Evolutionary conservation across 2,888 invertebrate species (phyloP), one percentile per base, ranked within the genome.

Genomic region (Galerucella nymphaeae): DNA sequence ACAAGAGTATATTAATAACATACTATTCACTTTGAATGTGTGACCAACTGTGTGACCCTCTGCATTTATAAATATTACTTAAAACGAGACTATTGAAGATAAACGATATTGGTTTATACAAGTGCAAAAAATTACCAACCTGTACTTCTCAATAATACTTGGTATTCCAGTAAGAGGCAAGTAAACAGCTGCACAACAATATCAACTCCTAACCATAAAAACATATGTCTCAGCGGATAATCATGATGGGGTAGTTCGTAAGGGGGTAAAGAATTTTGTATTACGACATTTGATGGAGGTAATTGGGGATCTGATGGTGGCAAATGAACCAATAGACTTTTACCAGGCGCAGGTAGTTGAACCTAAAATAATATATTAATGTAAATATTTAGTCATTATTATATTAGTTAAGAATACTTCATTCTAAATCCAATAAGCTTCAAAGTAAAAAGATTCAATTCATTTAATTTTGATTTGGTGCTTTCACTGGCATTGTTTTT

Each of bases 151-250:
- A 99, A 89, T 57, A 99, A 90, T 75, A 99, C 94, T 89, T 99
- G 99, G 87, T 98, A 97, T 88, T 99, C 99, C 42, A 99, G 88
- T 38, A 99, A 89, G 65, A 98, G 94, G 88, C 98, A 97, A 55
- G 97, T 96, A 85, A 98, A 96, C 63, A 99, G 89, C 84, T 96
- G 95, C 76, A 99, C 91, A 67, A 98, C 93, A 85, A 94, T 94
- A 83, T 99, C 98, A 5, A 97, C 93, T 30, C 97, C 96, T 74
- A 99, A 89, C 86, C 95, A 92, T 66, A 92, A 89, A 84, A 99
- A 98, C 86, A 99, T 90, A 76, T 95, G 91, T 82, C 95, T 91
- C 74, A 99, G 86, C 0, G 97, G 92, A 86, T 96, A 99, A 87
- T 99, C 99, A 80, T 98, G 91, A 81, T 98, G 90, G 14, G 99